These are phyloP conservation scores for Gryllus longicercus DNA, from an alignment of 2,888 invertebrate species.

Conservation along the genomic window DNA sequence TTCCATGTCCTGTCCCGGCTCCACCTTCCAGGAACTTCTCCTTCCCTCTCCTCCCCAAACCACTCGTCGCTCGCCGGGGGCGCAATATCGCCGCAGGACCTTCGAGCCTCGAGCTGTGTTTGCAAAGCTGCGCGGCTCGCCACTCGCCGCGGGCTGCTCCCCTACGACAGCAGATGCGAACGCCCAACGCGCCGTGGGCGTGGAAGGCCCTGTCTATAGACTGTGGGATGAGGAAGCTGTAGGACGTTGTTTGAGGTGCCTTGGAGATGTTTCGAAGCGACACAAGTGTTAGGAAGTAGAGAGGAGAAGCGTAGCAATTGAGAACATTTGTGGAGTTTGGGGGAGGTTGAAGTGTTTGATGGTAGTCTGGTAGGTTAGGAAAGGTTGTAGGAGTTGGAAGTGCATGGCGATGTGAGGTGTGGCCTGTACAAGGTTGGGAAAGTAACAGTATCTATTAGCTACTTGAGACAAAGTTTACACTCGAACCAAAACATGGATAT, in stretches of 20 bases:
- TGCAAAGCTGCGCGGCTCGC: background rate
- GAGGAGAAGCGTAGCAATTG: background rate
- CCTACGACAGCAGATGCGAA: background rate
- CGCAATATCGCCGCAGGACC: background rate
- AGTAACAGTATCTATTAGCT: no score
- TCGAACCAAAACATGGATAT: no score
- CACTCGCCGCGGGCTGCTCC: background rate
- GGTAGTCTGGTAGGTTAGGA: background rate
- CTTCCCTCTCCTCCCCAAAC: background rate
- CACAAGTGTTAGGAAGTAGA: background rate
- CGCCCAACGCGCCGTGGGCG: background rate
- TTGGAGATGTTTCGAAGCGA: no score
- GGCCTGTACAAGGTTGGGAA: no score
- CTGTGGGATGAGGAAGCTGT: background rate
- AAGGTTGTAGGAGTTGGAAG: no score
- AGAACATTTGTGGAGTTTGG: background rate
- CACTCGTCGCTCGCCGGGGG: background rate
- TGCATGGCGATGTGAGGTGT: no score
- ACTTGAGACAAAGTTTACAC: no score
- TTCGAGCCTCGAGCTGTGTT: background rate
- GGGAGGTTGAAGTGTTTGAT: background rate
- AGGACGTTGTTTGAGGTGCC: no score
- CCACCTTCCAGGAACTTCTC: background rate
- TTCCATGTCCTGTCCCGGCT: background rate
- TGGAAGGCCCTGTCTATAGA: background rate